Evolutionary conservation across 2,113 vertebrate genomes (phyloP).

Genomic region (Talpa occidentalis): DNA sequence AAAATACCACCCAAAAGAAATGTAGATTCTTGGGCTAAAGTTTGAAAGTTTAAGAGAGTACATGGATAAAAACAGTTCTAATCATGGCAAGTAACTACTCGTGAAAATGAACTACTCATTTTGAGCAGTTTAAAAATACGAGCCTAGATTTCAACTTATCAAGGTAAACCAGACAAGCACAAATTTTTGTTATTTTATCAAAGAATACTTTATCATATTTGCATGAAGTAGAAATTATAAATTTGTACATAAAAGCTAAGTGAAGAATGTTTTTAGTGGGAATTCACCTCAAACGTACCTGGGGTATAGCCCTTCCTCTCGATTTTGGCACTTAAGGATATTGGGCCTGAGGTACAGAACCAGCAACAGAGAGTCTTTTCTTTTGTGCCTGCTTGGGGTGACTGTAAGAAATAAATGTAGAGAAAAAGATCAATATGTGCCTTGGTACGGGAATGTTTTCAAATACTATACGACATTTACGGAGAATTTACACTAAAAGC

Average conservation of each 20-base stretch:
- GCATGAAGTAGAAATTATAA: not conserved
- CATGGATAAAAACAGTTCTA: not conserved
- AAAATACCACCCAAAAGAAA: not conserved
- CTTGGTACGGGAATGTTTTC: not conserved
- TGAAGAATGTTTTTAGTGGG: slow-evolving; percentile 47
- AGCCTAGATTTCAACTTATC: not conserved
- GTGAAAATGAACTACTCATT: not conserved
- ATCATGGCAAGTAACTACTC: not conserved
- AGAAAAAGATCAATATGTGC: slow-evolving; percentile 28
- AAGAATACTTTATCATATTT: not conserved
- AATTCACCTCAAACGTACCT: slow-evolving; percentile 87
- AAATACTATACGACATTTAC: not conserved
- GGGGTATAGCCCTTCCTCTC: slow-evolving; percentile 99
- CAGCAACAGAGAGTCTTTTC: slow-evolving; percentile 99
- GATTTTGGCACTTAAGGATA: slow-evolving; percentile 99
- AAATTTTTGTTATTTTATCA: not conserved
- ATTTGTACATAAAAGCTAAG: not conserved
- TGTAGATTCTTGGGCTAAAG: not conserved
- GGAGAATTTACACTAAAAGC: slow-evolving; percentile 29
- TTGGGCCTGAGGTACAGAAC: slow-evolving; percentile 99
- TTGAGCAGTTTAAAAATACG: not conserved
- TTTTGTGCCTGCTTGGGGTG: slow-evolving; percentile 99
- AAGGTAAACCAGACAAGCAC: not conserved
- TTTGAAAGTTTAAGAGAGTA: not conserved
- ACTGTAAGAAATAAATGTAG: slow-evolving; percentile 87